These are phyloP conservation scores for Ophraella communa DNA, from an alignment of 2,888 invertebrate genomes.

Conservation along the genomic window DNA sequence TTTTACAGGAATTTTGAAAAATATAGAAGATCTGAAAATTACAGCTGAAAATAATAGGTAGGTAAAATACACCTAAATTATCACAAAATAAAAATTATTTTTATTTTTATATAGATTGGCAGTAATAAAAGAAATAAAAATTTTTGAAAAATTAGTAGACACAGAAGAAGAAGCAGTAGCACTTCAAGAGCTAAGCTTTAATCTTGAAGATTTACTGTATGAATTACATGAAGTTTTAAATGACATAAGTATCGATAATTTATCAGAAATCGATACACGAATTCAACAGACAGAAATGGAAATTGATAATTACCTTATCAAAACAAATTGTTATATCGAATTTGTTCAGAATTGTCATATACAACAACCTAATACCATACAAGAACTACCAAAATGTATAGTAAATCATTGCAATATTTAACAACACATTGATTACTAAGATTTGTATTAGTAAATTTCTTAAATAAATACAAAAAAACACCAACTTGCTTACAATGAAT, in stretches of 20 bases:
- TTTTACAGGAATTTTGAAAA: slow-evolving; percentile 10
- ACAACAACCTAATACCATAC: background rate
- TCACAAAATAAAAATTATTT: background rate
- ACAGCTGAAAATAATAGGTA: slow-evolving; percentile 11
- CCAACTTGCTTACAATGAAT: no score
- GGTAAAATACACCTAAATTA: no score
- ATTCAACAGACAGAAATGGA: slow-evolving; percentile 4
- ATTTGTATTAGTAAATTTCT: background rate
- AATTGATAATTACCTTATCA: slow-evolving; percentile 1
- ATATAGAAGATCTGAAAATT: slow-evolving; percentile 7
- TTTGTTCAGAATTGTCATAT: slow-evolving; percentile 12
- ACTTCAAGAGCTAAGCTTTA: background rate
- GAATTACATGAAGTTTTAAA: background rate
- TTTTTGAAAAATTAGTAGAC: background rate
- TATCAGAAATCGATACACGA: slow-evolving; percentile 1
- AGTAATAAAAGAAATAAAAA: background rate
- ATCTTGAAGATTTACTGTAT: background rate
- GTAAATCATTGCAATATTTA: background rate
- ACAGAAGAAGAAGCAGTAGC: background rate
- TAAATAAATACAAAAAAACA: no score
- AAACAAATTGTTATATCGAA: background rate
- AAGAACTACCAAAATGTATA: slow-evolving; percentile 1
- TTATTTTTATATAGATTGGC: background rate
- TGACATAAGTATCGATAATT: background rate
- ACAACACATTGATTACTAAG: background rate